These are phyloP conservation scores for Drepana arcuata DNA, from an alignment of 1,140 invertebrate genomes.

Conservation along the genomic window DNA sequence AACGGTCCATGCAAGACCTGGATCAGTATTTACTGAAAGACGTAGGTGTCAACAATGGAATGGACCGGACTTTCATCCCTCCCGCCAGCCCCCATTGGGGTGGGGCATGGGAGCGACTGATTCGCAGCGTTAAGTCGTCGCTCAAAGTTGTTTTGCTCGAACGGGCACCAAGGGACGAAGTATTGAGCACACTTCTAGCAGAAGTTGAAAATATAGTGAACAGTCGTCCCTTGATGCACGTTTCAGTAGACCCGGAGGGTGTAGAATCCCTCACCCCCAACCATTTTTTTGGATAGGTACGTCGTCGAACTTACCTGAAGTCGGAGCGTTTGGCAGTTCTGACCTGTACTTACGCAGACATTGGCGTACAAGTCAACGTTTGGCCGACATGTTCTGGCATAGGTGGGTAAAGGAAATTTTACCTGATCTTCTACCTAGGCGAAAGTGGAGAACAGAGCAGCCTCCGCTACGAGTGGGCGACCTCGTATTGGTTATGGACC, in stretches of 20 bases:
- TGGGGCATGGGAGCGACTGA: slow-evolving; percentile 22
- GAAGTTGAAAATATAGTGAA: slow-evolving; percentile 25
- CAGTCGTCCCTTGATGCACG: slow-evolving; percentile 19
- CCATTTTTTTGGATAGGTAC: slow-evolving; percentile 18
- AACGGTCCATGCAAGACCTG: slow-evolving; percentile 10
- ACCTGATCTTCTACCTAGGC: slow-evolving; percentile 16
- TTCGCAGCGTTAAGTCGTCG: slow-evolving; percentile 15
- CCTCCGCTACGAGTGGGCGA: slow-evolving; percentile 18
- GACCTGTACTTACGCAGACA: slow-evolving; percentile 11
- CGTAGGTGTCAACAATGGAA: slow-evolving; percentile 6
- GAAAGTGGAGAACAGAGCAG: slow-evolving; percentile 23
- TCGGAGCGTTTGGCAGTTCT: slow-evolving; percentile 9
- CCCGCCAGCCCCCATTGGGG: slow-evolving; percentile 37
- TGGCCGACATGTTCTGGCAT: slow-evolving; percentile 21
- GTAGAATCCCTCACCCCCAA: slow-evolving; percentile 19
- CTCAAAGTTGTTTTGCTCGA: slow-evolving; percentile 15
- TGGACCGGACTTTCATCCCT: slow-evolving; percentile 41
- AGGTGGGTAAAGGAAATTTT: slow-evolving; percentile 20
- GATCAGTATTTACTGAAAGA: slow-evolving; percentile 7
- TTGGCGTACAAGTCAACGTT: slow-evolving; percentile 16
- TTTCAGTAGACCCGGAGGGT: slow-evolving; percentile 13
- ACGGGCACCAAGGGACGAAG: slow-evolving; percentile 13
- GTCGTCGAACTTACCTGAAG: slow-evolving; percentile 7
- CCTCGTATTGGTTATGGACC: slow-evolving; percentile 26
- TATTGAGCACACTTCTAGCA: slow-evolving; percentile 10